Conservation (phyloP, 2,797 vertebrate genomes). For the Arrhamphus sclerolepis region DNA sequence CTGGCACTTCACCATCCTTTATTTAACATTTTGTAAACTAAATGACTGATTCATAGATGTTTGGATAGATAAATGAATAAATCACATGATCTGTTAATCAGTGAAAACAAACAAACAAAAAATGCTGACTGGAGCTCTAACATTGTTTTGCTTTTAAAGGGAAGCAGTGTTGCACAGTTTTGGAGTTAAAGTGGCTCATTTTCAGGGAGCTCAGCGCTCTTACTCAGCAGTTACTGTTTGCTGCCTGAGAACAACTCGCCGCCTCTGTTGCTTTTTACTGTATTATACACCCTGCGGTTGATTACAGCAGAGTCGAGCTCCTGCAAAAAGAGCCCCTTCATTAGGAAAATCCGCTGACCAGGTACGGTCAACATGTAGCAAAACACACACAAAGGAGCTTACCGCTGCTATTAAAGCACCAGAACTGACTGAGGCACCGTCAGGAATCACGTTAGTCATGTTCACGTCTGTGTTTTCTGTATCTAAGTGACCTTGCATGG, state of each 20-base stretch:
- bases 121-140: no score
- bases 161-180: background rate
- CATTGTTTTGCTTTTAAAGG: background rate
- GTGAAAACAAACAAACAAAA: no score
- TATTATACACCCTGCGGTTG: conserved; percentile 36
- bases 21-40: no score
- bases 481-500: conserved; percentile 18
- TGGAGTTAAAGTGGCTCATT: background rate
- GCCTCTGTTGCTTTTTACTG: conserved; percentile 39
- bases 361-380: conserved; percentile 11
- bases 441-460: conserved; percentile 8
- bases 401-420: conserved; percentile 11
- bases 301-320: conserved; percentile 34
- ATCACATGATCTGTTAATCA: no score
- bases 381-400: background rate
- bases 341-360: conserved; percentile 32
- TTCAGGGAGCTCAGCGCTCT: conserved; percentile 17
- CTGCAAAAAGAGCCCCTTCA: conserved; percentile 33
- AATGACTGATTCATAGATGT: no score
- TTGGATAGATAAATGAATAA: no score
- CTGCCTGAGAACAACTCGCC: conserved; percentile 13
- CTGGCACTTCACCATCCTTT: no score
- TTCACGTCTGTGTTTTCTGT: background rate
- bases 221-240: conserved; percentile 27
- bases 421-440: background rate